Percentiles rank a stretch among this genome's conserved stretches.
Evolutionary conservation across 2,113 vertebrate species (phyloP).

Genomic region (Rhodinocichla rosea): DNA sequence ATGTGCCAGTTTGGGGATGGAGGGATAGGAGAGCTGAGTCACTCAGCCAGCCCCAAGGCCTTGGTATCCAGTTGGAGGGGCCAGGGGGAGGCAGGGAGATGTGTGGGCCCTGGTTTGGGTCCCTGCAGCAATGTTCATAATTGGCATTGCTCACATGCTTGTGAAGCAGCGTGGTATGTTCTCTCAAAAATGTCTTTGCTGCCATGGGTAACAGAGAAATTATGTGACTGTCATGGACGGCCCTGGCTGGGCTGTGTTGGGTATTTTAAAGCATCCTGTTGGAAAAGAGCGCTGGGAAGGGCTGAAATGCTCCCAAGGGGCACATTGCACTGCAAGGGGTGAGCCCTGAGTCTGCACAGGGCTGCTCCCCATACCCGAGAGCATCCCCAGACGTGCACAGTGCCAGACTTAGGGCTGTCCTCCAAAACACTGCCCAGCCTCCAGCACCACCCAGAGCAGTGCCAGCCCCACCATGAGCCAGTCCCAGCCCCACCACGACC

Average conservation of each 20-base stretch:
- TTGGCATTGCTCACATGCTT: neutral
- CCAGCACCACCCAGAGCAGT: neutral
- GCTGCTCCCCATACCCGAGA: accelerated
- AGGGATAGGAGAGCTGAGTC: neutral
- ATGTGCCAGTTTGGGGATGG: neutral
- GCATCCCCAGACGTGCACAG: accelerated
- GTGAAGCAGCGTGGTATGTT: accelerated
- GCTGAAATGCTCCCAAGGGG: neutral
- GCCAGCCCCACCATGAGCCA: neutral
- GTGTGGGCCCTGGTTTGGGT: neutral
- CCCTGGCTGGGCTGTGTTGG: neutral
- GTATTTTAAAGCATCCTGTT: neutral
- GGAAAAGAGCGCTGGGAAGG: neutral
- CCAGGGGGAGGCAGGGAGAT: neutral
- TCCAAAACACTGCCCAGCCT: neutral
- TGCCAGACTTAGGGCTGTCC: neutral
- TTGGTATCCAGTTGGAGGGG: accelerated
- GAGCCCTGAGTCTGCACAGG: neutral
- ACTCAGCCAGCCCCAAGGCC: neutral
- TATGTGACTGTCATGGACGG: accelerated
- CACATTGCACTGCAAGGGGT: neutral
- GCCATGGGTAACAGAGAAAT: neutral
- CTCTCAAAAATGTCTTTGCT: neutral
- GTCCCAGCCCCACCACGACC: neutral
- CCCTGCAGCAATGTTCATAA: neutral